Evolutionary conservation across 2,797 vertebrate genomes (phyloP).

Genomic region (Neomorphus geoffroyi): DNA sequence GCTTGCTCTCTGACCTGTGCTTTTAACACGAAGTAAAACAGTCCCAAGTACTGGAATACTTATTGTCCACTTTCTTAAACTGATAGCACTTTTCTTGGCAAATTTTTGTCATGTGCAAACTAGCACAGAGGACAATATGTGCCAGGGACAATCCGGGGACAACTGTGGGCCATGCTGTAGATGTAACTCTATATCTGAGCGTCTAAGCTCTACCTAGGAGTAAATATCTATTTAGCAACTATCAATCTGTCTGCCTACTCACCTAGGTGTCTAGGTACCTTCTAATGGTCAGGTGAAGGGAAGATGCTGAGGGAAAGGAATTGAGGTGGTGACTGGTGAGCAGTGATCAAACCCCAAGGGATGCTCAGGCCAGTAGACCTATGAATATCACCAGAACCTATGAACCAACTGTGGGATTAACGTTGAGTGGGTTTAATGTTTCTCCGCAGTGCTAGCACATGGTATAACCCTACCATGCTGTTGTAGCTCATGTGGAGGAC

Average conservation of each 20-base stretch:
- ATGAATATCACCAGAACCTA: neutral
- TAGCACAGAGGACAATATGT: fast-evolving
- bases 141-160: neutral
- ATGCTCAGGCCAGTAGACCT: neutral
- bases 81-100: neutral
- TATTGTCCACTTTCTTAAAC: neutral
- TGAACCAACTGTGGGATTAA: neutral
- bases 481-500: neutral
- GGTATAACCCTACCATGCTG: neutral
- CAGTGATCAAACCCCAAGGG: neutral
- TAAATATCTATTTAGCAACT: neutral
- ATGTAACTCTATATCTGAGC: neutral
- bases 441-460: neutral
- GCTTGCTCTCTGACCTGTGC: neutral
- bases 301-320: no score
- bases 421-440: neutral
- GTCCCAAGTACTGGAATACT: neutral
- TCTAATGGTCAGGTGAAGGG: neutral
- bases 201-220: neutral
- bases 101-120: neutral
- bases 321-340: neutral
- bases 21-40: neutral
- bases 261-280: neutral
- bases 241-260: neutral
- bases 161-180: neutral